Evolutionary conservation across 2,888 invertebrate species (phyloP).

Genomic region (Cacoxenus indagator): DNA sequence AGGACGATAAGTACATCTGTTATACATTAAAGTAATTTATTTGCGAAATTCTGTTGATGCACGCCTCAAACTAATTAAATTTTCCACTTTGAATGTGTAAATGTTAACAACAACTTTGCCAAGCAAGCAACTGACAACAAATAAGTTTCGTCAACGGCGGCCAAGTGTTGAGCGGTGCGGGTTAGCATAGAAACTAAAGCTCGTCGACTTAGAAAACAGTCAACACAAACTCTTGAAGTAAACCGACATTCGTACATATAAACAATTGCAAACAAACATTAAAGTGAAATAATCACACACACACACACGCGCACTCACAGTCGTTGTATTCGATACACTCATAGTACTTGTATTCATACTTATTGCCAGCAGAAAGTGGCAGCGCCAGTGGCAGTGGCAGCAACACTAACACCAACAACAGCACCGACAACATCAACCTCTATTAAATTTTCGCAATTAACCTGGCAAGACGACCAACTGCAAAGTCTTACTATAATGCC

Average conservation of each 20-base stretch:
- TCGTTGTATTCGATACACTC: no score
- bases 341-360: background rate
- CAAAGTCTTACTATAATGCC: constrained; percentile 3
- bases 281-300: constrained; percentile 25
- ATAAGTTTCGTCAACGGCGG: background rate
- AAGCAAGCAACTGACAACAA: background rate
- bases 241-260: constrained; percentile 16
- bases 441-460: constrained; percentile 18
- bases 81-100: constrained; percentile 57
- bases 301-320: constrained; percentile 31
- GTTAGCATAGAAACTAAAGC: no score
- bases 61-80: constrained; percentile 53
- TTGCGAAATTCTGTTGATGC: background rate
- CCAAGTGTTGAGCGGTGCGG: background rate
- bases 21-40: constrained; percentile 19
- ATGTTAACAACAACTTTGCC: constrained; percentile 51
- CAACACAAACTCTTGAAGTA: background rate
- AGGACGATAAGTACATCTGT: constrained; percentile 4
- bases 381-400: background rate
- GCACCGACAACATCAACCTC: background rate
- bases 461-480: background rate
- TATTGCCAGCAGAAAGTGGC: background rate
- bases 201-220: background rate
- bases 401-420: background rate
- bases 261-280: constrained; percentile 25